These are phyloP conservation scores for Andrena bicolor DNA, from an alignment of 2,888 invertebrate genomes.

Conservation along the genomic window DNA sequence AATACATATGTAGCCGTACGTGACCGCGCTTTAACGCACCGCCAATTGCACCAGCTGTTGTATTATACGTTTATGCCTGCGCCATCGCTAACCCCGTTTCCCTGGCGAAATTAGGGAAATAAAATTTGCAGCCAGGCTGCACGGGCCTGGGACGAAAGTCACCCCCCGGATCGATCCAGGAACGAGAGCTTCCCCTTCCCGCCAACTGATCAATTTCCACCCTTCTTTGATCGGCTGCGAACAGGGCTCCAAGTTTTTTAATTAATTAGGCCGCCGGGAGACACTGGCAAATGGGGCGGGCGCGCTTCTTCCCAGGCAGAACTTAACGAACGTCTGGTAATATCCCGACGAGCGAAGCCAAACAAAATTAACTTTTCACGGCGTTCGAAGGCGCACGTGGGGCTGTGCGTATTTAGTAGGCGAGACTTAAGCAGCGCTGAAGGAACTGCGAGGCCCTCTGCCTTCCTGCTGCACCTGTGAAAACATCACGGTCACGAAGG, in stretches of 20 bases:
- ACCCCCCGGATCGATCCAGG: background rate
- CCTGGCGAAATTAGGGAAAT: constrained; percentile 50
- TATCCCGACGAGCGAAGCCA: constrained; percentile 49
- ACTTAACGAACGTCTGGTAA: constrained; percentile 49
- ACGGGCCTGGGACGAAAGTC: no score
- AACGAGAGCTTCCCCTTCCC: background rate
- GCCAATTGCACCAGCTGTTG: constrained; percentile 55
- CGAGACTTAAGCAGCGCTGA: constrained; percentile 55
- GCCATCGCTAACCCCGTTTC: background rate
- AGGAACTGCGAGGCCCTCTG: constrained; percentile 12
- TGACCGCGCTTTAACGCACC: constrained; percentile 37
- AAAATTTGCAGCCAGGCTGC: constrained; percentile 29
- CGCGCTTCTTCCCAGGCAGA: background rate
- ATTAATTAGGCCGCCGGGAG: constrained; percentile 51
- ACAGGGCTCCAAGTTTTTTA: constrained; percentile 34
- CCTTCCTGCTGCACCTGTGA: constrained; percentile 58
- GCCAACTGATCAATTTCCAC: constrained; percentile 47
- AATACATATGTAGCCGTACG: constrained; percentile 21
- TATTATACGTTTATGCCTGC: constrained; percentile 29
- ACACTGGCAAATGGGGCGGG: constrained; percentile 7
- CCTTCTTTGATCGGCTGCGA: constrained; percentile 38
- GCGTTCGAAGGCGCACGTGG: constrained; percentile 17
- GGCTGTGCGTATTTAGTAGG: constrained; percentile 26
- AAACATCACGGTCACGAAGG: constrained; percentile 58
- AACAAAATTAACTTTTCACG: constrained; percentile 59